These are phyloP conservation scores for Drosophila ananassae DNA, from an alignment of 1,140 invertebrate genomes.

Conservation along the genomic window DNA sequence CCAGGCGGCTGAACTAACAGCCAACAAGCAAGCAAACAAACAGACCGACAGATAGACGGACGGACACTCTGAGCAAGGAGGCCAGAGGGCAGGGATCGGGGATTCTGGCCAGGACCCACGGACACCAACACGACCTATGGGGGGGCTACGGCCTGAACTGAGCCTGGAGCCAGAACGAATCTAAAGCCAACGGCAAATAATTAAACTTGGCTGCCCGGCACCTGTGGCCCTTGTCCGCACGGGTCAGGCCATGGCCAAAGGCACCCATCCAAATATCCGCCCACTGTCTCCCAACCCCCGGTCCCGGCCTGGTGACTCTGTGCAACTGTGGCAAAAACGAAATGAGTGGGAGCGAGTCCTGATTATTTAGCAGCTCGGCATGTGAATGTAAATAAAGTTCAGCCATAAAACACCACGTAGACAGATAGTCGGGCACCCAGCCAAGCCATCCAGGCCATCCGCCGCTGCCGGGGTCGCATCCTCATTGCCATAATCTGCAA, in stretches of 20 bases:
- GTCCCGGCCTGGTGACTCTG: not conserved
- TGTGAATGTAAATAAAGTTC: constrained; percentile 79
- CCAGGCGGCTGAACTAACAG: constrained; percentile 49
- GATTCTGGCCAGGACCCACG: constrained; percentile 7
- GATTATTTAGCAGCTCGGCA: constrained; percentile 52
- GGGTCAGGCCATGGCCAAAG: constrained; percentile 38
- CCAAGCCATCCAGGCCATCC: not conserved
- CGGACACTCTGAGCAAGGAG: not conserved
- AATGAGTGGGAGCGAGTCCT: constrained; percentile 33
- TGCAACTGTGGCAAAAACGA: constrained; percentile 56
- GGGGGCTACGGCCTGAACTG: not conserved
- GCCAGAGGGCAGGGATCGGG: constrained; percentile 13
- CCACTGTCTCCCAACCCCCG: not conserved
- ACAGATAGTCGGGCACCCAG: constrained; percentile 44
- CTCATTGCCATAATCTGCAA: constrained; percentile 52
- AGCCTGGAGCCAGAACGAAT: constrained; percentile 24
- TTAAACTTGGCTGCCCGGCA: constrained; percentile 72
- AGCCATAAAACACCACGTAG: constrained; percentile 70
- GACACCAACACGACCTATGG: not conserved
- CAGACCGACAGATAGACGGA: constrained; percentile 30
- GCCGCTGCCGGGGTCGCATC: constrained; percentile 16
- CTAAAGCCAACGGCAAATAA: constrained; percentile 68
- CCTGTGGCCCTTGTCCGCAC: constrained; percentile 61
- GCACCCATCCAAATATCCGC: constrained; percentile 7
- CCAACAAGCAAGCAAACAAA: constrained; percentile 40